Percentiles rank a stretch among this genome's conserved stretches.
These are phyloP conservation scores for Heteromormyrus szaboi DNA, from an alignment of 2,797 vertebrate genomes.

Conservation along the genomic window DNA sequence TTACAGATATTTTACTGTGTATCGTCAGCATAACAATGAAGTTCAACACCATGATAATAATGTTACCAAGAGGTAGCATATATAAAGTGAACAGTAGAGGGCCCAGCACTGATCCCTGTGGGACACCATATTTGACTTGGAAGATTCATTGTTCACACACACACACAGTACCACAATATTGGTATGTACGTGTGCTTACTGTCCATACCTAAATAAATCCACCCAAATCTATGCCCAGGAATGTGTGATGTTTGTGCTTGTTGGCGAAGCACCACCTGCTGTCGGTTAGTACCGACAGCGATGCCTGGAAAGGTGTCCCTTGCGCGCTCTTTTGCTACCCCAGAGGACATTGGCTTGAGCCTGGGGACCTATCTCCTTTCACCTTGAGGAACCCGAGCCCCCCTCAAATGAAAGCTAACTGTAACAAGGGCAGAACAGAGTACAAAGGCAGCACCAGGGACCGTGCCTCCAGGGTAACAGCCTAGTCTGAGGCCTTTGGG, in stretches of 20 bases:
- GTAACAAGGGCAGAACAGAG: not conserved
- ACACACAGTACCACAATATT: not conserved
- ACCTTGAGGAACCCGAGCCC: constrained; percentile 6
- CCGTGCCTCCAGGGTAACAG: not conserved
- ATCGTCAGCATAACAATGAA: no score
- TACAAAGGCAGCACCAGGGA: not conserved
- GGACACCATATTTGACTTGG: no score
- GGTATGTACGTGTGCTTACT: not conserved
- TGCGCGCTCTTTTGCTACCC: constrained; percentile 17
- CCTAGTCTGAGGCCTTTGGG: not conserved
- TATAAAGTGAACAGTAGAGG: no score
- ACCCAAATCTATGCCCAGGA: not conserved
- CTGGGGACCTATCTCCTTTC: constrained; percentile 15
- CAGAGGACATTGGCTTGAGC: not conserved
- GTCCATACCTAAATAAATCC: not conserved
- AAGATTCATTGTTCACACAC: not conserved
- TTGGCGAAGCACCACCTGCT: not conserved
- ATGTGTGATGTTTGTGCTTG: not conserved
- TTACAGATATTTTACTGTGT: no score
- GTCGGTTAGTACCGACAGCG: no score
- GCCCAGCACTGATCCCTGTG: no score
- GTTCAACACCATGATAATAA: no score
- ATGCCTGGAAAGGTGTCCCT: constrained; percentile 26
- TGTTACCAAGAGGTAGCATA: no score
- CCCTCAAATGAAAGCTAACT: not conserved